Evolutionary conservation across 2,888 invertebrate genomes (phyloP), one percentile per base, ranked within the genome.

Genomic region (Tigriopus californicus): DNA sequence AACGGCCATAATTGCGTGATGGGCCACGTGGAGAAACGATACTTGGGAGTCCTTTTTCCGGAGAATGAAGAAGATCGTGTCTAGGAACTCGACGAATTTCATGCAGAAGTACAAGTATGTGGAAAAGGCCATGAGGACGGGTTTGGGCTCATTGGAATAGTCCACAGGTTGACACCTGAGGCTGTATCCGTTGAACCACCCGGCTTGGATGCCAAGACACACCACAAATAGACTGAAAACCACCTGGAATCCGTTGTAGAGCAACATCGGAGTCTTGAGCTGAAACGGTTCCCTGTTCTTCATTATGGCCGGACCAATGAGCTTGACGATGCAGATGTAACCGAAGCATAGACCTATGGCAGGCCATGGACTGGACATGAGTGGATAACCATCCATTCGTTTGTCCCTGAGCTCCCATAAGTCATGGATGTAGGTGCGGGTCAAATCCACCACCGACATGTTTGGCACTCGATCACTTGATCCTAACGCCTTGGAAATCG

Each of bases 41-140:
- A 58, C 22, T 24, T 58, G 58, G n/a, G 48, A 33, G 15, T 49
- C 12, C 41, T 58, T 58, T 33, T 58, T 58, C n/a, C 49, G 48
- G 1, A 49, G 18, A 8, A 58, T 49, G 40, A 58, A 58, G 22
- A 58, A 58, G 48, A 58, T 20, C 1, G 58, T 47, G 40, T 58
- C 58, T 40, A 49, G n/a, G 48, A 58, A 49, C n/a, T 58, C 58
- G 24, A 49, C 18, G 24, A 58, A 49, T 18, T 53, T 53, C 13
- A 15, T 24, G 12, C 22, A 15, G 44, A 15, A 44, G 41, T 40
- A 54, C 54, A 24, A 41, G 40, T 41, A 54, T 15, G 40, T 40
- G 15, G 41, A 5, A 15, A 12, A 18, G 33, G 41, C 54, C 54
- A 54, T 54, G 2, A 18, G 24, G 40, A 54, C 41, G 11, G 54